These are phyloP conservation scores for Pardosa pseudoannulata DNA, from an alignment of 2,888 invertebrate species.

Conservation along the genomic window DNA sequence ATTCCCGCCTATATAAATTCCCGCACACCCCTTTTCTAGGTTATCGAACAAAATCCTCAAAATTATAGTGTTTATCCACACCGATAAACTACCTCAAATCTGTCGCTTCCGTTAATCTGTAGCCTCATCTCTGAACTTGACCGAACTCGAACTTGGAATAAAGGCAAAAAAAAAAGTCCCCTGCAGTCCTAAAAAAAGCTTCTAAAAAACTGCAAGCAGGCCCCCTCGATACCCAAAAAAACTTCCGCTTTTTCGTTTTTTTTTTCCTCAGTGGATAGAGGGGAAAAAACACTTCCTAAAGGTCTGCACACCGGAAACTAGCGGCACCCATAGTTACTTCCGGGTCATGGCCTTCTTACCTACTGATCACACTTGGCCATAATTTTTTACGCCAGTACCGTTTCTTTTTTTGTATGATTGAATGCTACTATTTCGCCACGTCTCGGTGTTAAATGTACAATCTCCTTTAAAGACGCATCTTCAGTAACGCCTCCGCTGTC, in stretches of 20 bases:
- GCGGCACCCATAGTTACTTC: constrained; percentile 57
- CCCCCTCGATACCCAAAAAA: constrained; percentile 27
- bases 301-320: constrained; percentile 37
- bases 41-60: background rate
- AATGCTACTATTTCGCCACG: too few relatives aligned
- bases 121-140: constrained; percentile 62
- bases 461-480: too few relatives aligned
- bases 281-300: background rate
- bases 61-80: background rate
- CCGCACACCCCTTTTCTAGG: too few relatives aligned
- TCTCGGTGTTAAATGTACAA: too few relatives aligned
- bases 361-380: constrained; percentile 43
- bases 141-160: constrained; percentile 59
- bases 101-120: background rate
- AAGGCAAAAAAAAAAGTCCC: constrained; percentile 63
- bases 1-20: too few relatives aligned
- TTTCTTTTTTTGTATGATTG: constrained; percentile 3
- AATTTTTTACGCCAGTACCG: constrained; percentile 28
- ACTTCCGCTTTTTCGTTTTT: constrained; percentile 61
- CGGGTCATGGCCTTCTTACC: constrained; percentile 69
- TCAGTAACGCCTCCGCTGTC: background rate
- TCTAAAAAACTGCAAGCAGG: constrained; percentile 19
- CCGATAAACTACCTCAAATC: background rate
- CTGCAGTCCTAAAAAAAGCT: constrained; percentile 18
- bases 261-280: background rate